Evolutionary conservation across 2,113 vertebrate species (phyloP), one percentile per base, ranked within the genome.

Genomic region (Malurus cyaneus): DNA sequence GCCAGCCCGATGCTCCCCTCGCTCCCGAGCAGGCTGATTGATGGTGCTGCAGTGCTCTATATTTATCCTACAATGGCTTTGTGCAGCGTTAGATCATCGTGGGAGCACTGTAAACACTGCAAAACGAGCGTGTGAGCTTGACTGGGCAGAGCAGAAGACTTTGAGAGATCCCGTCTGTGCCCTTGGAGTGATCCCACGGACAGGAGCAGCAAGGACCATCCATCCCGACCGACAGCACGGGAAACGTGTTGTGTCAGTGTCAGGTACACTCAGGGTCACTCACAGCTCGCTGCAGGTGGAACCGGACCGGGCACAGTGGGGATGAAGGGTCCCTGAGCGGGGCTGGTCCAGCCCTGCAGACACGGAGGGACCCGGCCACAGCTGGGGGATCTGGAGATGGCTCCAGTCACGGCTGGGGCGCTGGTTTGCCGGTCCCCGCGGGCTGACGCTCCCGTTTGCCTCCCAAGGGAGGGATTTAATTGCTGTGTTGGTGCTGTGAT

Each of bases 221-320:
- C 11, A 2, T 2, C 54, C 50, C 9, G 11, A 14, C 1, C 0
- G 8, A 31, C 7, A 1, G 32, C 17, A 4, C 25, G 7, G 78
- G n/a, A 12, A 2, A 14, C 31, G 44, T 5, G 2, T 6, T 3
- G 44, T 8, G 87, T 4, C 60, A 3, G 1, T 5, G 76, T 4
- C 70, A 18, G 10, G 12, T 5, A 3, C 42, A 44, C 42, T 44
- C 42, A 17, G 42, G 42, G 49, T 1, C 72, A 26, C 76, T 11
- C 14, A 0, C 59, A 32, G 77, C 71, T 46, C 52, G 2, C 31
- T 2, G 4, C 15, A 47, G 47, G n/a, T 18, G 18, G 11, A 18
- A 5, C 1, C 0, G 88, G 52, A 2, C 31, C 11, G 20, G 18
- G 14, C 24, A 3, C 1, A 2, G 2, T 0, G 3, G 53, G 66